Base-by-base conservation (phyloP, 2,797 vertebrate species). In the Lagodon rhomboides region DNA sequence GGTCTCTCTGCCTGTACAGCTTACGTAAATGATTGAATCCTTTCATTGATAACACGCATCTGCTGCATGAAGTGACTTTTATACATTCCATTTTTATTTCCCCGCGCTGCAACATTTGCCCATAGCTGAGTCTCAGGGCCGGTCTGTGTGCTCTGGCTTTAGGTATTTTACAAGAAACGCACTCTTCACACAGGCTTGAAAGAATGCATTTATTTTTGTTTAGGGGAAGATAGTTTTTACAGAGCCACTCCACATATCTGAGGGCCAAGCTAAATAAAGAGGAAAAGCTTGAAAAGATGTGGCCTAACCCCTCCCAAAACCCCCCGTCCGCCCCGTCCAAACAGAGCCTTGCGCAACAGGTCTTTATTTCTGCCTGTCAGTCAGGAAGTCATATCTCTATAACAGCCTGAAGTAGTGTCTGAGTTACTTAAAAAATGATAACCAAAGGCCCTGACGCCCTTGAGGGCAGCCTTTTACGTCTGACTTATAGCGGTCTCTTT, bases 251-350 rank as follows among this genome's bases (percentile, higher is more conserved):
- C 54, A 76, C 86, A 82, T 80, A 62, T 68, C 63, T 75, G 34
- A 77, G 53, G 70, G 66, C 87, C 82, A 84, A 80, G 63, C 72
- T 81, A 91, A 92, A 89, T 80, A 80, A 81, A 81, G 67, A 78
- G 16, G 20, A 84, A 84, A 49, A 54, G 34, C 22, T 47, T 10
- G 20, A 53, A 38, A 25, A 65, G 56, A 72, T 61, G 60, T 82
- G 25, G 27, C 23, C 34, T 46, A 60, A 80, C 66, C 49, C 73
- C 27, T 77, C 41, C 58, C 18, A 67, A 15, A 34, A 34, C 30
- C 44, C 62, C 46, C n/a, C n/a, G n/a, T n/a, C n/a, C n/a, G n/a
- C n/a, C 65, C 69, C 12, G 34, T 69, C 60, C 18, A 64, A 83
- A 83, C 82, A 82, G 59, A 79, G 59, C 15, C 53, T 83, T 78